A percentile compares a stretch with the other conserved stretches of the same genome.
These are phyloP conservation scores for Trachelus troglodyta DNA, from an alignment of 2,888 invertebrate genomes.

Conservation along the genomic window DNA sequence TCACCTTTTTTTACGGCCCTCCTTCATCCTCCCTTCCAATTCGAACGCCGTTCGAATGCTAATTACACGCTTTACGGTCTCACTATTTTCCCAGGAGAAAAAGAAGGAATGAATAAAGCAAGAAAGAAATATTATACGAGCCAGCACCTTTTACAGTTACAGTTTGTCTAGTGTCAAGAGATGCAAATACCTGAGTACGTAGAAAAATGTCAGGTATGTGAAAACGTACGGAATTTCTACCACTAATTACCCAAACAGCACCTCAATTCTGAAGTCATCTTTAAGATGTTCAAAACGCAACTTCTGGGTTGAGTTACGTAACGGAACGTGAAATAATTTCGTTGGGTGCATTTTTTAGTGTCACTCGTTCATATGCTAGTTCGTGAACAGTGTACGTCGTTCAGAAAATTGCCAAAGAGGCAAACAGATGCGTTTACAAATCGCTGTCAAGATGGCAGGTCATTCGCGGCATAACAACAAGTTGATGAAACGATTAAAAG, in stretches of 20 bases:
- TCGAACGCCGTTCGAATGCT: slow-evolving; percentile 22
- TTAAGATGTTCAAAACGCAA: neutral
- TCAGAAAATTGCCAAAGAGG: slow-evolving; percentile 23
- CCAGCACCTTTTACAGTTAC: neutral
- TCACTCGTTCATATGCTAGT: neutral
- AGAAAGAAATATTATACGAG: neutral
- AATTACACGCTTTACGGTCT: slow-evolving; percentile 21
- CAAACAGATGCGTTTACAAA: slow-evolving; percentile 35
- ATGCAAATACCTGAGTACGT: neutral
- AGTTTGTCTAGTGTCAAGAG: neutral
- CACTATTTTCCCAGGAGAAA: slow-evolving; percentile 26
- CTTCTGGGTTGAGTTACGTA: neutral
- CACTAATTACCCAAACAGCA: neutral
- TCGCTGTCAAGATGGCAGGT: slow-evolving; percentile 42
- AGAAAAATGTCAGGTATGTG: neutral
- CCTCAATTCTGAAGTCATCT: neutral
- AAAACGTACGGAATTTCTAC: neutral
- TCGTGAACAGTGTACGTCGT: neutral
- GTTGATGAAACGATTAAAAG: slow-evolving; percentile 64
- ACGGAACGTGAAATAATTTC: neutral
- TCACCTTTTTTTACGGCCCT: neutral
- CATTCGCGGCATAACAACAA: slow-evolving; percentile 57
- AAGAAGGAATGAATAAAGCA: slow-evolving; percentile 15
- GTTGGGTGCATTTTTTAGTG: neutral
- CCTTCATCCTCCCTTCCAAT: slow-evolving; percentile 22